Percentiles rank a stretch among this genome's conserved stretches.
Evolutionary conservation across 1,140 invertebrate species (phyloP).

Genomic region (Chironomus striatipennis): DNA sequence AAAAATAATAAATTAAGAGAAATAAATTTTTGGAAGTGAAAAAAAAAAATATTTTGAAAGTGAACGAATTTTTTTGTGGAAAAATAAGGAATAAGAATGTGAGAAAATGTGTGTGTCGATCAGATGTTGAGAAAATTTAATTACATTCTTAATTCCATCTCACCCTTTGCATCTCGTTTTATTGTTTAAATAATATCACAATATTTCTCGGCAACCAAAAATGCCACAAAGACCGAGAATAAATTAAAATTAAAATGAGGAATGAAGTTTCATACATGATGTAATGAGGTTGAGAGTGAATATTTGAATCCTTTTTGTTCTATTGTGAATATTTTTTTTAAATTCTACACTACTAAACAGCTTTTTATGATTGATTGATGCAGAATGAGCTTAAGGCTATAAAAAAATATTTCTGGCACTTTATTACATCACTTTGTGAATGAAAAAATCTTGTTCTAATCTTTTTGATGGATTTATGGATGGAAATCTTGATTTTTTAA

Average conservation of each 20-base stretch:
- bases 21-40: background rate
- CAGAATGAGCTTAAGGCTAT: background rate
- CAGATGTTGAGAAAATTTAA: too few species aligned
- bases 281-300: background rate
- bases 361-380: background rate
- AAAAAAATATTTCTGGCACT: background rate
- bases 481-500: too few species aligned
- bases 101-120: too few species aligned
- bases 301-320: background rate
- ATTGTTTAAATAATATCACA: background rate
- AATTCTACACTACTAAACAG: background rate
- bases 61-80: background rate
- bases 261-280: background rate
- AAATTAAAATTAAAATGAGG: slow-evolving; percentile 5
- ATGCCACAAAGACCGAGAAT: background rate
- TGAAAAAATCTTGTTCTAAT: too few species aligned
- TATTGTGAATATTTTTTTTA: background rate
- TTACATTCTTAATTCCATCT: too few species aligned
- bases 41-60: background rate
- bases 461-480: too few species aligned
- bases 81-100: too few species aligned
- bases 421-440: background rate
- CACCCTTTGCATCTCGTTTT: too few species aligned
- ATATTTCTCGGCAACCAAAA: background rate
- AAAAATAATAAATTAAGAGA: background rate